Percentiles rank a stretch among this genome's conserved stretches.
phyloP scores from a whole-genome alignment of 2,113 vertebrate genomes.

The Tichodroma muraria region DNA sequence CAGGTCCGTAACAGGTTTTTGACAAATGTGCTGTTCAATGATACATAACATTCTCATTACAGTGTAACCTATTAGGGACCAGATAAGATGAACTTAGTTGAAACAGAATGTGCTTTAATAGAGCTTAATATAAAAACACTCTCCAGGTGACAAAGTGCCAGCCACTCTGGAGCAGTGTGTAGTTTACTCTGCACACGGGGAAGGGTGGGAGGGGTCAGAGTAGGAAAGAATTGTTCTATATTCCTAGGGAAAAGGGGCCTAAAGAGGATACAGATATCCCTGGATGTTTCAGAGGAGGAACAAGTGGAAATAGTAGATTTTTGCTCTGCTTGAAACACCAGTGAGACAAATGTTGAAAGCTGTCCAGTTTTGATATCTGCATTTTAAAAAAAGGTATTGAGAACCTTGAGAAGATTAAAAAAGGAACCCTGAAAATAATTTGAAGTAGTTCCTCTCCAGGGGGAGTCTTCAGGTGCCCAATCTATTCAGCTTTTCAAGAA shows the following conservation, averaged over 20 bases:
- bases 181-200: background rate
- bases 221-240: background rate
- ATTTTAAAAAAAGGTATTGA: background rate
- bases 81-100: background rate
- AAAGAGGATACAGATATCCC: background rate
- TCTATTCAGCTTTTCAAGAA: background rate
- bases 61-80: background rate
- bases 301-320: background rate
- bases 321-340: background rate
- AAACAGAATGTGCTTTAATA: background rate
- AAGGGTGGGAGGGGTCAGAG: background rate
- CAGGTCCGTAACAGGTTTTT: background rate
- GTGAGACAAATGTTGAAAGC: background rate
- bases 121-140: background rate
- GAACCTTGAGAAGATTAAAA: background rate
- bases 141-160: background rate
- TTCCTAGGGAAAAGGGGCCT: background rate
- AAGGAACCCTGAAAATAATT: background rate
- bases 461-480: background rate
- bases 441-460: background rate
- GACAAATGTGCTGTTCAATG: background rate
- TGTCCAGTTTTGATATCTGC: background rate
- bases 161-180: background rate
- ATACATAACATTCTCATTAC: background rate
- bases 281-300: background rate